Base-by-base conservation (phyloP, 2,113 vertebrate genomes). In the Theristicus caerulescens region DNA sequence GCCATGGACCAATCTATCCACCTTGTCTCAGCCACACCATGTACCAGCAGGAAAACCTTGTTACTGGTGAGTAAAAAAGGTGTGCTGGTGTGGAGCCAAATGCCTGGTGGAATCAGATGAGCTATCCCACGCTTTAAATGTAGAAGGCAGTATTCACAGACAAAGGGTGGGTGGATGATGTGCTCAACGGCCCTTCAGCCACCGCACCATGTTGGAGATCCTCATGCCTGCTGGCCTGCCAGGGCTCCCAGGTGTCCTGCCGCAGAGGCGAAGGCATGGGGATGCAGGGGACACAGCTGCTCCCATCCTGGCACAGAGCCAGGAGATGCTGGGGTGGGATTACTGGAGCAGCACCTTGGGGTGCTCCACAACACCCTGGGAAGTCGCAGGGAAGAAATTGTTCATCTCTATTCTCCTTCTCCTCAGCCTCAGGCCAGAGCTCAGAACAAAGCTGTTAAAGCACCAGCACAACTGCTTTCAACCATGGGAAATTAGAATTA, bases 201-300 rank as follows among this genome's bases (percentile, higher is more conserved):
- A 2, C 13, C 7, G 1, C 0, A 2, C 20, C 25, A 13, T 16
- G 13, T 25, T 19, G 21, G 27, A 55, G 47, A 25, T 18, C 9
- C 18, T 46, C 1, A 0, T 31, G 18, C 17, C 27, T 62, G 29
- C 22, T 6, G 1, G 34, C 8, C 44, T 93, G 44, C 10, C 1
- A 0, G 21, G 29, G 8, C 7, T 3, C 10, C 29, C 52, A 26
- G 14, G 11, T 24, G 20, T 46, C 34, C 70, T 77, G 46, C 16
- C 2, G 1, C 49, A 65, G 72, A 54, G 24, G 14, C 8, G 22
- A 46, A 82, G 26, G 24, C 17, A n/a, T 12, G 38, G 29, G 14
- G 36, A 52, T 16, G 13, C 1, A 1, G 29, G 4, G 17, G 19
- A 57, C 2, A 0, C 10, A 36, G 26, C 27, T 34, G 8, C 38